Conservation (phyloP, 2,113 vertebrate species). For the Sprattus sprattus region DNA sequence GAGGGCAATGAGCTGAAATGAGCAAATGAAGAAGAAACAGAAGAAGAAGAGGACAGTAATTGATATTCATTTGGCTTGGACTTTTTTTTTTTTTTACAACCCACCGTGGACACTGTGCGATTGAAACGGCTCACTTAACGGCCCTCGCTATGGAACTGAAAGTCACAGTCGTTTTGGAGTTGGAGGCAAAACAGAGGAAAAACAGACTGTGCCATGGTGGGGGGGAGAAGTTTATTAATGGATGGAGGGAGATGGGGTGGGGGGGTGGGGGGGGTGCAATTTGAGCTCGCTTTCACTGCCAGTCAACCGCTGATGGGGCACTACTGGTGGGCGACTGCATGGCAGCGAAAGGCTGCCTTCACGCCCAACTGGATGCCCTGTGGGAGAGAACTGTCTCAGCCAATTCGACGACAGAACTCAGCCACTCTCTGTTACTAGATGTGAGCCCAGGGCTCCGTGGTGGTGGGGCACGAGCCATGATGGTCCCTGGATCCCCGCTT, state of each 20-base stretch:
- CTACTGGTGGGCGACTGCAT: neutral
- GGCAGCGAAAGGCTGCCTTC: neutral
- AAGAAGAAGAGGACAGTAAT: neutral
- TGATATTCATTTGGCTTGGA: slow-evolving; percentile 7
- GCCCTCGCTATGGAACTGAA: neutral
- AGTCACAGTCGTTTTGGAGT: neutral
- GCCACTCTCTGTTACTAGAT: neutral
- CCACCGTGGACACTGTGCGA: neutral
- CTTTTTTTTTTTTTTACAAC: neutral
- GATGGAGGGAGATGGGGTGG: neutral
- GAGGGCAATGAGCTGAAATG: slow-evolving; percentile 9
- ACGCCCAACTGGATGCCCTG: neutral
- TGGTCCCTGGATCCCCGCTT: neutral
- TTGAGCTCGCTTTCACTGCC: neutral
- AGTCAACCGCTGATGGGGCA: neutral
- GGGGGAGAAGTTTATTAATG: neutral
- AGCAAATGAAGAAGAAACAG: neutral
- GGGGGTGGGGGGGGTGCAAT: neutral
- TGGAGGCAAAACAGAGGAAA: neutral
- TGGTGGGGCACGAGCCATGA: neutral
- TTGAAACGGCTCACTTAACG: neutral
- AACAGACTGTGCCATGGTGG: neutral
- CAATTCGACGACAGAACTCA: neutral
- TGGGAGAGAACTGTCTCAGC: neutral
- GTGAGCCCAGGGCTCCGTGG: neutral